Evolutionary conservation across 2,797 vertebrate species (phyloP).

Genomic region (Labeo calbasu): DNA sequence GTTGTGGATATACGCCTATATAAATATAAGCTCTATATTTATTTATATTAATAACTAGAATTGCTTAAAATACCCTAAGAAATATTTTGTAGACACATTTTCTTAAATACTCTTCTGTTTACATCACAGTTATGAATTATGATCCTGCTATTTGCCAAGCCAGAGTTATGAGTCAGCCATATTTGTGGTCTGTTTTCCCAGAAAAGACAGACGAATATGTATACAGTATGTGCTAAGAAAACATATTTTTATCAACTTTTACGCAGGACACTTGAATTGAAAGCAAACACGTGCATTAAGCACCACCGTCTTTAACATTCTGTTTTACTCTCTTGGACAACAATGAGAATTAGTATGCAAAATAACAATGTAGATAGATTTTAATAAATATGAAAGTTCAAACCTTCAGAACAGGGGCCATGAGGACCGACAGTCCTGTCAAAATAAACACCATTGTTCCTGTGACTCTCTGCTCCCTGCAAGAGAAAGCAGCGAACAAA

Average conservation of each 20-base stretch:
- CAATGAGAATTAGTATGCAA: too few species aligned
- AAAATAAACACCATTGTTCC: constrained; percentile 93
- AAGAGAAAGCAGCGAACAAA: constrained; percentile 52
- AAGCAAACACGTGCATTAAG: neutral
- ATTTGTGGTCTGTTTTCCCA: neutral
- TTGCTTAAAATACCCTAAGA: constrained; percentile 4
- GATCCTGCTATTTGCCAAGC: neutral
- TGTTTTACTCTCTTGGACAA: neutral
- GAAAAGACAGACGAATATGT: neutral
- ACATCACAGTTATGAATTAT: constrained; percentile 1
- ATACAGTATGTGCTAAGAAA: neutral
- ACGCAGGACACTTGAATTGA: neutral
- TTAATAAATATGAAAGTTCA: neutral
- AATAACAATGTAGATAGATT: neutral
- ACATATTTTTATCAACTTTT: constrained; percentile 13
- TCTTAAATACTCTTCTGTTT: neutral
- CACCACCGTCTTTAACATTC: neutral
- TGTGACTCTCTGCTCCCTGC: constrained; percentile 95
- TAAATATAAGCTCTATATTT: too few species aligned
- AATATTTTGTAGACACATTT: constrained; percentile 30
- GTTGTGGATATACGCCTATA: neutral
- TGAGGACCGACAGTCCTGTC: constrained; percentile 95
- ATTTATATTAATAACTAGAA: neutral
- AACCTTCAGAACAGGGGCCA: constrained; percentile 99
- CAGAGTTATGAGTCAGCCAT: neutral